Evolutionary conservation across 2,888 invertebrate genomes (phyloP), one percentile per base, ranked within the genome.

Genomic region (Pseudococcus jackbeardsleyi): DNA sequence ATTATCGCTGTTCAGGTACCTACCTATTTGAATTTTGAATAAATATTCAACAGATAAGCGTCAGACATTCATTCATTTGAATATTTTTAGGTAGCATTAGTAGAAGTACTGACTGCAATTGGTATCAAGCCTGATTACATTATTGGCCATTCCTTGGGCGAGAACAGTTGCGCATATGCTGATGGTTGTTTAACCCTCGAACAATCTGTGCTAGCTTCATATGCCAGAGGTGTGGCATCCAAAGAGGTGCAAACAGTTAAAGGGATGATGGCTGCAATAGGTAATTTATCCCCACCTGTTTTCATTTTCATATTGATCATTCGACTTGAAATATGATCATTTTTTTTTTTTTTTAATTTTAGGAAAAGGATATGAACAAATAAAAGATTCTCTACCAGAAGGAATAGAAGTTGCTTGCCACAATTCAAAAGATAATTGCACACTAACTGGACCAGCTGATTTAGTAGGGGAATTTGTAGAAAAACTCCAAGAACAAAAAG

Each of bases 391-490:
- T 17, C 84, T 93, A 89, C 86, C 90, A 33, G 79, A 92, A 89
- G 95, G 95, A 0, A 94, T 96, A 26, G 94, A 94, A 90, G 94
- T 96, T 0, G 96, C 96, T 12, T 97, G 96, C 90, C 96, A 96
- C 92, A 97, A 97, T 91, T 94, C 95, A 0, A 93, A 94, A 4
- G 95, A 95, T 89, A 95, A 95, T 64, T 94, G 95, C 86, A 96
- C 96, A 0, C 93, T 97, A 88, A 96, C 96, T 1, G 96, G 96
- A 0, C 96, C 95, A 0, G 93, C 93, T 3, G 94, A 93, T 46
- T 92, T 92, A 15, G 86, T 95, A 92, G 92, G 92, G 86, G 91
- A 92, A 26, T 95, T 94, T 90, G 94, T 95, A 0, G 92, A 92
- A 84, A 90, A 92, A 89, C 90, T 94, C 12, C 92, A 93, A 90